Conservation (phyloP, 1,140 invertebrate genomes). For the Steinernema feltiae region DNA sequence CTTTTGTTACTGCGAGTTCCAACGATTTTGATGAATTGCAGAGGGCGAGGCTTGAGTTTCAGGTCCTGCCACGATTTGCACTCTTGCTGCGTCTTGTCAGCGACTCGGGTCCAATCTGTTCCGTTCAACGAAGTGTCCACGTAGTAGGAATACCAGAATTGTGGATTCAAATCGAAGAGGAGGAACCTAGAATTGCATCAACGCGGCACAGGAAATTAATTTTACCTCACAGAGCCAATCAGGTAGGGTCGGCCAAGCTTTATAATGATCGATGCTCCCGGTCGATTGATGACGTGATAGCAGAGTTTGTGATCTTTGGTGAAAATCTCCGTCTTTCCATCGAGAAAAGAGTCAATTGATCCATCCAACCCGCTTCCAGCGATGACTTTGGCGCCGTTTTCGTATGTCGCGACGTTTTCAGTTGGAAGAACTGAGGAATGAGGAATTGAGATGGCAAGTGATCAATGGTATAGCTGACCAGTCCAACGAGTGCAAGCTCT, state of each 20-base stretch:
- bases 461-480: too few relatives aligned
- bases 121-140: background rate
- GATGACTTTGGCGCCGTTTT: background rate
- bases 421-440: too few relatives aligned
- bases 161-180: background rate
- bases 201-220: background rate
- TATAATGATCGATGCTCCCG: background rate
- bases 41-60: background rate
- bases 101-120: background rate
- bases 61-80: background rate
- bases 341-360: background rate
- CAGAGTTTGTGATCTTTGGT: background rate
- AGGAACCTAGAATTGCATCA: background rate
- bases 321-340: background rate
- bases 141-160: background rate
- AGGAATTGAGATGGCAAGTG: too few relatives aligned
- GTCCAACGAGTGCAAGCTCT: too few relatives aligned
- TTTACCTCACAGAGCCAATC: background rate
- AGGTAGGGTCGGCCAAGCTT: background rate
- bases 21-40: background rate
- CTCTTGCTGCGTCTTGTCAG: background rate
- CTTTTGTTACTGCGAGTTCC: too few relatives aligned
- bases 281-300: background rate
- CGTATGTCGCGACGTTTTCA: background rate
- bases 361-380: background rate